Evolutionary conservation across 2,797 vertebrate species (phyloP), one percentile per base, ranked within the genome.

Genomic region (Tamandua tetradactyla): DNA sequence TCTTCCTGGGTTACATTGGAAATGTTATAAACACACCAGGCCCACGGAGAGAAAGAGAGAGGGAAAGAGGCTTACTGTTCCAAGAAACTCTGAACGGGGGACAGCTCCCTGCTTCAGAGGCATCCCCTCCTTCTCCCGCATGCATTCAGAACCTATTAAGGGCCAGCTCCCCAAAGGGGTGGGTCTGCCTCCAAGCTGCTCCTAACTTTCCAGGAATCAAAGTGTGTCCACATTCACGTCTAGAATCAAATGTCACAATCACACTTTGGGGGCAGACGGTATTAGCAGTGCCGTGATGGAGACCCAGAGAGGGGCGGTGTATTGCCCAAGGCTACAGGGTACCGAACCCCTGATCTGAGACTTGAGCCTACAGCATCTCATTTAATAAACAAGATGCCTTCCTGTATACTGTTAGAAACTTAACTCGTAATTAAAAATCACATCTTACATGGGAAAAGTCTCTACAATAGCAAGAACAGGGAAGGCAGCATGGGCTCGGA

Each of bases 141-240:
- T 71, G 52, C 27, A 6, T 62, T 11, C 1, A 32, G 17, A 55
- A 0, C 11, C 79, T 0, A 0, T 13, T 2, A 0, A 0, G 7
- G 9, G 22, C 15, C 25, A 18, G 27, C 32, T 15, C 20, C 25
- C 40, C 44, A 4, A 35, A n/a, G 75, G 32, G 10, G 1, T 0
- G 1, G 20, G 1, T 14, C 57, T 3, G 4, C 47, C 57, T 72
- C 49, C 42, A 20, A 0, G 2, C 0, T 0, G 9, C 55, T n/a
- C 22, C 25, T 74, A 22, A 0, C 40, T 17, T 15, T 25, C 69
- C 25, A 57, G 22, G 3, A 30, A 12, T 35, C 49, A 47, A 27
- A 66, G 23, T 2, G 1, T 2, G 2, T 22, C 81, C 79, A 25
- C 62, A 5, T n/a, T 27, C 42, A 2, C 0, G 20, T 27, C 37